Conservation (phyloP, 2,113 vertebrate genomes). For the Columbina picui region DNA sequence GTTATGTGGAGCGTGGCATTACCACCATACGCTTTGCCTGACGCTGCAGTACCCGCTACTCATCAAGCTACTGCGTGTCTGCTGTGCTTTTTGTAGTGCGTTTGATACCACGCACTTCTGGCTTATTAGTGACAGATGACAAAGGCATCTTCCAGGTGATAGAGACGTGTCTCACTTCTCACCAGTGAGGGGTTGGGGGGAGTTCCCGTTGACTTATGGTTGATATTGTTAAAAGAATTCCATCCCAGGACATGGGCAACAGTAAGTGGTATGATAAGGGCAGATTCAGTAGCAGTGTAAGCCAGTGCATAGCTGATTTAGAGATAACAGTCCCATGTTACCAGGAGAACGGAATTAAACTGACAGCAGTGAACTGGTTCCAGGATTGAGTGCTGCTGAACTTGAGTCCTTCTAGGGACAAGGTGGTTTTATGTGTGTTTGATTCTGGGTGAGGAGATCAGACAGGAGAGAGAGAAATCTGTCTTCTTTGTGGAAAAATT, state of each 20-base stretch:
- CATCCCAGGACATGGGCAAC: background rate
- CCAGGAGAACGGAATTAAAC: background rate
- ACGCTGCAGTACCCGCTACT: background rate
- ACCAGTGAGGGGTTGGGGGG: background rate
- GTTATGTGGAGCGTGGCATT: background rate
- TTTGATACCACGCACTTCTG: background rate
- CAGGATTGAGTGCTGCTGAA: background rate
- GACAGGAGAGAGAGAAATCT: background rate
- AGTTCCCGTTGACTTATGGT: background rate
- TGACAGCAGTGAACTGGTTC: background rate
- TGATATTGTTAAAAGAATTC: background rate
- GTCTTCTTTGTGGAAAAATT: background rate
- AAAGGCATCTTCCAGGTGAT: background rate
- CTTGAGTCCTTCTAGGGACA: background rate
- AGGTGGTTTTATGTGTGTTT: background rate
- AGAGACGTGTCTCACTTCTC: background rate
- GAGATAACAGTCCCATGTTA: background rate
- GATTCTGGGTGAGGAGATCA: background rate
- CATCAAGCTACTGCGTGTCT: background rate
- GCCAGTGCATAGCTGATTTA: background rate
- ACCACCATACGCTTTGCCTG: background rate
- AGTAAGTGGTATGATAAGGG: background rate
- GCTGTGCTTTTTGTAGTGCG: background rate
- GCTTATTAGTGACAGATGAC: background rate
- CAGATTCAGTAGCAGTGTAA: background rate